A percentile compares a stretch with the other conserved stretches of the same genome.
Conservation (phyloP, 2,113 vertebrate genomes). For the Aspidoscelis tigris region DNA sequence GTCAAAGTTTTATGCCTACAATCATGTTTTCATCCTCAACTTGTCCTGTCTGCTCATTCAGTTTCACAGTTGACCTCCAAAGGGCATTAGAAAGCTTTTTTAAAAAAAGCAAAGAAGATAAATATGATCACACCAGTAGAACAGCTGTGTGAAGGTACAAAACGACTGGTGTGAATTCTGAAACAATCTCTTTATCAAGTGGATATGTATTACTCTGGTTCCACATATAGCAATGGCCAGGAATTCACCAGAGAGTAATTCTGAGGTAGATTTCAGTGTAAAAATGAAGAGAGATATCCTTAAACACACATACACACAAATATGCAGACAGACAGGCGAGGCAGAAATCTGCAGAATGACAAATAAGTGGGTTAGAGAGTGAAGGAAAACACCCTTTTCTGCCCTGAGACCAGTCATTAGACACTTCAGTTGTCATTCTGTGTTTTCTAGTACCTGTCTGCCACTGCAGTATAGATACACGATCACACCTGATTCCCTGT, state of each 20-base stretch:
- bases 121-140: slow-evolving; percentile 22
- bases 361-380: not conserved
- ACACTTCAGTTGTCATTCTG: not conserved
- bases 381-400: not conserved
- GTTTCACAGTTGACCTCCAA: not conserved
- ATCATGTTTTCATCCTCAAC: not conserved
- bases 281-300: no score
- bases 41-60: not conserved
- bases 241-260: not conserved
- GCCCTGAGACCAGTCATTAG: not conserved
- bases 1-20: not conserved
- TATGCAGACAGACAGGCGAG: not conserved
- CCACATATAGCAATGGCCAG: not conserved
- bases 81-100: slow-evolving; percentile 25
- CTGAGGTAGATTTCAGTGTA: no score
- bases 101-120: not conserved
- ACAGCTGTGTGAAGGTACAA: not conserved
- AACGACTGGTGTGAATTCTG: slow-evolving; percentile 5
- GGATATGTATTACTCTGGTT: not conserved
- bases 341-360: not conserved
- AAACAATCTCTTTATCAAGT: slow-evolving; percentile 9
- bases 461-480: not conserved
- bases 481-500: not conserved
- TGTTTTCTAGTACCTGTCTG: not conserved
- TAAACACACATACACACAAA: not conserved